Conservation (phyloP, 2,888 invertebrate species). For the Dromius quadrimaculatus region DNA sequence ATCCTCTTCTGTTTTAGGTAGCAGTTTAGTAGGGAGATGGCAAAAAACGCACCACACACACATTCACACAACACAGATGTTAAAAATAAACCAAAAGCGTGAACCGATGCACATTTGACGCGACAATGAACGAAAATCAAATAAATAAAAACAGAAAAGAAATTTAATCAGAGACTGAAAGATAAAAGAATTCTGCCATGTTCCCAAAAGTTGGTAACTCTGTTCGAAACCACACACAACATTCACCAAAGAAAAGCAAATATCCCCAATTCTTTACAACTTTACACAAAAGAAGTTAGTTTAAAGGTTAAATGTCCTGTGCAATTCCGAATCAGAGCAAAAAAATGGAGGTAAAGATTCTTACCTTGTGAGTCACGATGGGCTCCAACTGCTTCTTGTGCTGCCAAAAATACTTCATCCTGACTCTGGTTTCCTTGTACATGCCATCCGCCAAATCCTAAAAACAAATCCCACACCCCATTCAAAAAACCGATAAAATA, state of each 20-base stretch:
- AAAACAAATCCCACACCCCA: slow-evolving; percentile 58
- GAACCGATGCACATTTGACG: slow-evolving; percentile 43
- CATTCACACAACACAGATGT: slow-evolving; percentile 47
- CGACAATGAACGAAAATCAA: slow-evolving; percentile 54
- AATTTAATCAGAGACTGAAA: slow-evolving; percentile 65
- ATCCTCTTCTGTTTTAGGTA: no score
- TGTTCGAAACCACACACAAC: slow-evolving; percentile 40
- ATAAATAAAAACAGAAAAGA: slow-evolving; percentile 57
- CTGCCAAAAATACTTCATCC: slow-evolving; percentile 87
- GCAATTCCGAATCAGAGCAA: slow-evolving; percentile 50
- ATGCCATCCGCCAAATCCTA: slow-evolving; percentile 89
- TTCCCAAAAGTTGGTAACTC: slow-evolving; percentile 58
- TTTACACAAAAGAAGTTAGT: slow-evolving; percentile 54
- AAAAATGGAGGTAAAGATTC: slow-evolving; percentile 68
- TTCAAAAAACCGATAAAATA: slow-evolving; percentile 25
- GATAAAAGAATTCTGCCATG: slow-evolving; percentile 64
- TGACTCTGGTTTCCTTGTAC: slow-evolving; percentile 84
- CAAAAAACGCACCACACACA: slow-evolving; percentile 37
- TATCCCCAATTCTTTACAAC: slow-evolving; percentile 43
- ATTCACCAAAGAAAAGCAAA: slow-evolving; percentile 18
- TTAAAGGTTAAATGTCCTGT: slow-evolving; percentile 43
- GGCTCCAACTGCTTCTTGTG: slow-evolving; percentile 81
- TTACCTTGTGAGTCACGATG: slow-evolving; percentile 94
- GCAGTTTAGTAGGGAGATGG: slow-evolving; percentile 51
- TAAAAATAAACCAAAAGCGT: slow-evolving; percentile 57